A percentile compares a stretch with the other conserved stretches of the same genome.
Conservation (phyloP, 2,113 vertebrate genomes). For the Anseranas semipalmata region DNA sequence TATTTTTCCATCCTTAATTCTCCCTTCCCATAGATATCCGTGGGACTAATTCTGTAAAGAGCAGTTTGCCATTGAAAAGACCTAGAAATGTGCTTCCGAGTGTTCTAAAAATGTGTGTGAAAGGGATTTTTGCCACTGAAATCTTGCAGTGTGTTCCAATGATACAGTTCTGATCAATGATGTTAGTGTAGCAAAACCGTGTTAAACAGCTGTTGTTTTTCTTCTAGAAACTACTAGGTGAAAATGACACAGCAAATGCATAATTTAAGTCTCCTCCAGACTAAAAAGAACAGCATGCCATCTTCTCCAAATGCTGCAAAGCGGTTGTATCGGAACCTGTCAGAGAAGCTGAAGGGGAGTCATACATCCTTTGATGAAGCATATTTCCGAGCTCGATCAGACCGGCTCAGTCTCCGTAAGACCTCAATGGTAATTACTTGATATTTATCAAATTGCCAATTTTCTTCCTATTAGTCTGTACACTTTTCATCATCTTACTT, state of each 20-base stretch:
- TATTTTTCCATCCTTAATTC: neutral
- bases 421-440: conserved; percentile 81
- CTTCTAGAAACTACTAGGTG: conserved; percentile 73
- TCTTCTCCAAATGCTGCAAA: conserved; percentile 94
- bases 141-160: fast-evolving
- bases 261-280: conserved; percentile 88
- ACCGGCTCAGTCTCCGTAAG: conserved; percentile 90
- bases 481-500: neutral
- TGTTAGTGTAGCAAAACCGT: neutral
- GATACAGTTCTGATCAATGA: fast-evolving
- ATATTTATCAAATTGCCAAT: neutral
- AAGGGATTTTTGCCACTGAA: neutral
- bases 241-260: conserved; percentile 97
- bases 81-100: fast-evolving
- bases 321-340: conserved; percentile 94
- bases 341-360: conserved; percentile 92
- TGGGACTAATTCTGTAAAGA: neutral
- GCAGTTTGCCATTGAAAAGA: neutral
- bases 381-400: conserved; percentile 87
- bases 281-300: conserved; percentile 84
- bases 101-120: neutral
- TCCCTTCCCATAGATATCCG: neutral
- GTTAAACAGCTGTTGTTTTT: neutral
- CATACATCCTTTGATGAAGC: conserved; percentile 93
- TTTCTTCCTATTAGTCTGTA: neutral